Evolutionary conservation across 1,140 invertebrate species (phyloP).

Genomic region (Panagrolaimus sp.): DNA sequence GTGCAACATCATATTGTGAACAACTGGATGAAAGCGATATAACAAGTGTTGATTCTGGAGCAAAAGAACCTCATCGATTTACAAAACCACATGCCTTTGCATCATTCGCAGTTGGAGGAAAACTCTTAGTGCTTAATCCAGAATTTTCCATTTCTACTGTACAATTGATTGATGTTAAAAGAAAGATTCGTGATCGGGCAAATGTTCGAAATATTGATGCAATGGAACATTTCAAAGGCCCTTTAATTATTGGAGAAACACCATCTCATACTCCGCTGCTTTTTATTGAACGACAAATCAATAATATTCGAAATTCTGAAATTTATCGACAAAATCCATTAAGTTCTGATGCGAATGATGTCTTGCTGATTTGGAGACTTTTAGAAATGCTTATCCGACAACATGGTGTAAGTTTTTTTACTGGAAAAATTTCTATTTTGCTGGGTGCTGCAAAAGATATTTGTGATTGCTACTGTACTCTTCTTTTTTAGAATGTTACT

Average conservation of each 20-base stretch:
- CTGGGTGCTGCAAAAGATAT: background rate
- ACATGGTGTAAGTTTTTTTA: constrained; percentile 41
- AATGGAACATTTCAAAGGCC: constrained; percentile 45
- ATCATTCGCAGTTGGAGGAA: constrained; percentile 28
- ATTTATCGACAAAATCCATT: constrained; percentile 40
- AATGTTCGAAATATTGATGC: constrained; percentile 32
- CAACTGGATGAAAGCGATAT: constrained; percentile 22
- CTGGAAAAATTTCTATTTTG: no score
- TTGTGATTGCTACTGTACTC: background rate
- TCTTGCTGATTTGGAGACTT: constrained; percentile 43
- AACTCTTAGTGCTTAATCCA: constrained; percentile 39
- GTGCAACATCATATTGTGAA: constrained; percentile 36
- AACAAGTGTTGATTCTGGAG: background rate
- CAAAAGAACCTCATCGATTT: constrained; percentile 41
- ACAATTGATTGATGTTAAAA: constrained; percentile 36
- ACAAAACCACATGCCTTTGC: constrained; percentile 31
- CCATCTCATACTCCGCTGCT: constrained; percentile 34
- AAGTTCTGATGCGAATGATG: constrained; percentile 44
- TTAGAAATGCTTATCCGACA: constrained; percentile 41
- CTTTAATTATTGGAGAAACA: constrained; percentile 34
- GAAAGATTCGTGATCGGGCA: constrained; percentile 19
- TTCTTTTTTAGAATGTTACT: constrained; percentile 35
- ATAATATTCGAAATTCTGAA: constrained; percentile 33
- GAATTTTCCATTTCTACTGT: constrained; percentile 29
- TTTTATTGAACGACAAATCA: constrained; percentile 44